Base-by-base conservation (phyloP, 2,797 vertebrate species). In the Hylomyscus alleni region DNA sequence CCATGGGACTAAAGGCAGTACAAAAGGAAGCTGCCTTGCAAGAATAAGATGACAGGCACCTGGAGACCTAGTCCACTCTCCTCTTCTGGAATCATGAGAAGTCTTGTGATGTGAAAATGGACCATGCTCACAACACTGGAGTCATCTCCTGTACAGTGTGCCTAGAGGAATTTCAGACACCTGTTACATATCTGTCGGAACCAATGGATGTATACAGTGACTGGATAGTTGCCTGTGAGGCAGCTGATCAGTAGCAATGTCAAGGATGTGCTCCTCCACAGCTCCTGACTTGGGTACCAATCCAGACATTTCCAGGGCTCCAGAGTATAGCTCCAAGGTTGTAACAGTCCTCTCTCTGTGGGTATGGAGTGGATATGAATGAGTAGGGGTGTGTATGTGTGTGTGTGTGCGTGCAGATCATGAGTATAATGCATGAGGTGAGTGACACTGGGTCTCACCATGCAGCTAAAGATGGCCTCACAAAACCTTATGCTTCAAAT, bases 61-160 rank as follows among this genome's bases (percentile, higher is more conserved):
- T 99, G 97, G 99, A 99, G 83, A 99, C 99, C 10, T 99, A 99
- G 98, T 99, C 99, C 86, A 99, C 99, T 47, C 99, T 99, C 95
- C 99, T 99, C 0, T 99, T 99, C 98, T 99, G 99, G 97, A 99
- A 99, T 97, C 99, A 99, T 95, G 99, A 99, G 98, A 99, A 99
- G 77, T 99, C 99, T 2, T 99, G 99, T 77, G 99, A 99, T 1
- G 99, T 99, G 44, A 99, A 99, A 98, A 99, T 99, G 99, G 99
- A 99, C 97, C 98, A 99, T 6, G 99, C 99, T 19, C 99, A 99
- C 0, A 99, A 99, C 98, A 99, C 99, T 0, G 99, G 99, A 8
- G 99, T 99, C 31, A 99, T 99, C 98, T 99, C 99, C 0, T 99
- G 99, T 98, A 99, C 99, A 0, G 99, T 99, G 91, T 99, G 99